A percentile compares a stretch with the other conserved stretches of the same genome.
Conservation (phyloP, 2,888 invertebrate species). For the Harmothoe impar region DNA sequence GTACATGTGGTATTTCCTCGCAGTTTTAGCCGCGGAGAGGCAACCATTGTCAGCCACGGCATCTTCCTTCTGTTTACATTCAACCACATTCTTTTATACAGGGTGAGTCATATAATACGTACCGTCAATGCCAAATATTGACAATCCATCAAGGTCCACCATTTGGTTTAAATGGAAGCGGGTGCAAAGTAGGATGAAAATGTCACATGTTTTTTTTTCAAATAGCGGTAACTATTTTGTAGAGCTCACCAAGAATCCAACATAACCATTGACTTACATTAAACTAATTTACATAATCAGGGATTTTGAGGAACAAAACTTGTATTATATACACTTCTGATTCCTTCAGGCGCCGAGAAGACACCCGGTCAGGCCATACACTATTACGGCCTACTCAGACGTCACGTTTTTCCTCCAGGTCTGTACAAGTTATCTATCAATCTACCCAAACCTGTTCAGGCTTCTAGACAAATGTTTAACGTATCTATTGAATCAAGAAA, state of each 20-base stretch:
- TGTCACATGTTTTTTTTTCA: too few species aligned
- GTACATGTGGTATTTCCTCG: conserved; percentile 54
- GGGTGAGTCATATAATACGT: conserved; percentile 16
- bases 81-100: conserved; percentile 37
- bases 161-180: neutral
- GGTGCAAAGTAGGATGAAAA: too few species aligned
- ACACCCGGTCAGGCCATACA: conserved; percentile 51
- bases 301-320: too few species aligned
- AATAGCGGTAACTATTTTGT: too few species aligned
- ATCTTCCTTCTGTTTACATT: conserved; percentile 20
- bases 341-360: neutral
- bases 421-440: neutral
- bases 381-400: conserved; percentile 32
- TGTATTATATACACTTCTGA: too few species aligned
- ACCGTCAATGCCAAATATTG: neutral
- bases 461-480: too few species aligned
- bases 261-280: too few species aligned
- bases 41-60: conserved; percentile 64
- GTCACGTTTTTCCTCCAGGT: conserved; percentile 56
- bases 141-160: neutral
- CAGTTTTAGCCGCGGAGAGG: conserved; percentile 66
- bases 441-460: too few species aligned
- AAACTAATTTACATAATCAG: too few species aligned
- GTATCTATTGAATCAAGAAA: too few species aligned
- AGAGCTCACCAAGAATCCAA: too few species aligned